A percentile compares a stretch with the other conserved stretches of the same genome.
These are phyloP conservation scores for Thereva nobilitata DNA, from an alignment of 2,888 invertebrate species.

Conservation along the genomic window DNA sequence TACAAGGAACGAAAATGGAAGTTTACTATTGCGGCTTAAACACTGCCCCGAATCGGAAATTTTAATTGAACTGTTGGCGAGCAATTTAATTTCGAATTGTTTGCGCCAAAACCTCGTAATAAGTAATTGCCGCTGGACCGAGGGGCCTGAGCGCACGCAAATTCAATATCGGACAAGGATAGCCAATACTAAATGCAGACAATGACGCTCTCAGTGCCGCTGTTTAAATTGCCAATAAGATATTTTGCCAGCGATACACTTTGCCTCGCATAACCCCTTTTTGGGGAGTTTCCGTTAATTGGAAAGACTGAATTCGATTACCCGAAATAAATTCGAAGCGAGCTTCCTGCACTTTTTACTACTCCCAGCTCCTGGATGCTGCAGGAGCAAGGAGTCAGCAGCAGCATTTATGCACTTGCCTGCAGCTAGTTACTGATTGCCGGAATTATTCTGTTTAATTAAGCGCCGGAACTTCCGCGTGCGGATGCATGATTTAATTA, in stretches of 20 bases:
- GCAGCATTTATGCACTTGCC: too few species aligned
- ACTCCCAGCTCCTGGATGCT: background rate
- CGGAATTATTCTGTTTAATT: constrained; percentile 11
- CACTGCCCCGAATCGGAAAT: constrained; percentile 12
- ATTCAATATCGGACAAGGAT: constrained; percentile 7
- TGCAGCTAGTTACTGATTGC: background rate
- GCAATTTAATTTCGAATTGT: constrained; percentile 32
- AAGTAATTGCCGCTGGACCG: constrained; percentile 6
- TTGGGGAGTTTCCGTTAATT: constrained; percentile 15
- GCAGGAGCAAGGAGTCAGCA: background rate
- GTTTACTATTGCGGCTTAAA: constrained; percentile 9
- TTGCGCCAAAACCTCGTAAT: constrained; percentile 19
- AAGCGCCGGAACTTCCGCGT: background rate
- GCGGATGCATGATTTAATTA: constrained; percentile 25
- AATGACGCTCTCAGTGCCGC: too few species aligned
- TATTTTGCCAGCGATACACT: background rate
- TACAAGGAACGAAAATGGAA: constrained; percentile 24
- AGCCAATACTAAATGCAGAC: constrained; percentile 1
- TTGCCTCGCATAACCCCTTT: too few species aligned
- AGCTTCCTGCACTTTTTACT: background rate
- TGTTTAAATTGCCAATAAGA: constrained; percentile 10
- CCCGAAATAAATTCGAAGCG: constrained; percentile 25
- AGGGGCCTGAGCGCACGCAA: constrained; percentile 19
- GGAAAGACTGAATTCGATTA: constrained; percentile 30
- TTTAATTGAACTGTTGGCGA: constrained; percentile 32